Conservation (phyloP, 2,113 vertebrate genomes). For the Paracanthobrama guichenoti region DNA sequence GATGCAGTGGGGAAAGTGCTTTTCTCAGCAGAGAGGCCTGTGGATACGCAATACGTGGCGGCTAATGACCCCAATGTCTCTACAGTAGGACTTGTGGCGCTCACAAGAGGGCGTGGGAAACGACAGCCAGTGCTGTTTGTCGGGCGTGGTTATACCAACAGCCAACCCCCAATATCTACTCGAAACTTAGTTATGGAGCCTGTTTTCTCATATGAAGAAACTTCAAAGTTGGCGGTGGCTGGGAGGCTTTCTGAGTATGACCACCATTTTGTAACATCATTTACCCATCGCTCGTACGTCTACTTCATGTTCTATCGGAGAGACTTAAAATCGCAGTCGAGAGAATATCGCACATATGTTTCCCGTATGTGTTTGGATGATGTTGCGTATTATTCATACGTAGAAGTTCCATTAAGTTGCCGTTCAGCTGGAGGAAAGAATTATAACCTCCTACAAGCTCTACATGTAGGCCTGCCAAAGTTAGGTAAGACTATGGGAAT, state of each 20-base stretch:
- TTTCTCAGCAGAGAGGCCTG: constrained; percentile 86
- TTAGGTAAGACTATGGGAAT: constrained; percentile 42
- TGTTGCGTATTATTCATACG: constrained; percentile 93
- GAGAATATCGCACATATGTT: constrained; percentile 91
- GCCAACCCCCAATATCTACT: constrained; percentile 94
- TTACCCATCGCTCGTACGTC: constrained; percentile 81
- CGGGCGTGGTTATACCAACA: constrained; percentile 93
- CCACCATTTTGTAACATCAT: constrained; percentile 94
- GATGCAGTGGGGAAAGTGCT: constrained; percentile 73
- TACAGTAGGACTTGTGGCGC: constrained; percentile 90
- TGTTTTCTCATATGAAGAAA: constrained; percentile 96
- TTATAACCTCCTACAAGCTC: constrained; percentile 89
- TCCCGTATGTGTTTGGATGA: constrained; percentile 92
- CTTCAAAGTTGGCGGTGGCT: constrained; percentile 90
- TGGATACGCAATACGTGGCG: constrained; percentile 94
- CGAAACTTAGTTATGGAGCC: constrained; percentile 88
- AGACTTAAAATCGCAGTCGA: constrained; percentile 86
- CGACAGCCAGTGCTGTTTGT: constrained; percentile 88
- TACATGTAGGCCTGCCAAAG: constrained; percentile 75
- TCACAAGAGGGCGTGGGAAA: constrained; percentile 67
- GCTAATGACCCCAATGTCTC: constrained; percentile 95
- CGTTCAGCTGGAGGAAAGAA: constrained; percentile 72
- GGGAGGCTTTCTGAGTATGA: constrained; percentile 94
- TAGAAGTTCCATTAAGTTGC: constrained; percentile 91
- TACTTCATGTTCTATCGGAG: constrained; percentile 96